A percentile compares a stretch with the other conserved stretches of the same genome.
Evolutionary conservation across 2,888 invertebrate species (phyloP).

Genomic region (Nemapogon koenigi): DNA sequence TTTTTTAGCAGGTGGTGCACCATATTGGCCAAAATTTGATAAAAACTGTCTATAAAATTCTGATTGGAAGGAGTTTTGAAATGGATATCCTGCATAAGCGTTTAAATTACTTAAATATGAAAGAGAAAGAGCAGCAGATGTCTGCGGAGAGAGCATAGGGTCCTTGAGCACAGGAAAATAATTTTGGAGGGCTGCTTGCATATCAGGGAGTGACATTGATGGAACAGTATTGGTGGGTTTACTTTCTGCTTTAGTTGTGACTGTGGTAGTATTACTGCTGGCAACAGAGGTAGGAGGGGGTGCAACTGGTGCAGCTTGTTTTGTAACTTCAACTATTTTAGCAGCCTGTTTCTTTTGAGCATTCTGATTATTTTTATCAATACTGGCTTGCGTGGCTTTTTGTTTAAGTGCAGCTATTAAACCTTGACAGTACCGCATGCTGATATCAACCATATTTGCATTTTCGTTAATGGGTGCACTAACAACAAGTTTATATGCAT

Average conservation of each 20-base stretch:
- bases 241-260: slow-evolving; percentile 24
- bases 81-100: slow-evolving; percentile 34
- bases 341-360: slow-evolving; percentile 40
- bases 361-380: slow-evolving; percentile 37
- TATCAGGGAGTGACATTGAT: slow-evolving; percentile 33
- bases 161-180: slow-evolving; percentile 46
- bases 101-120: slow-evolving; percentile 43
- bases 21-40: slow-evolving; percentile 34
- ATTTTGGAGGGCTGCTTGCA: slow-evolving; percentile 43
- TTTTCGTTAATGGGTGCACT: slow-evolving; percentile 68
- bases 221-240: not conserved
- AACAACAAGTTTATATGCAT: slow-evolving; percentile 72
- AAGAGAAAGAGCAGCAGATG: slow-evolving; percentile 41
- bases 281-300: slow-evolving; percentile 16
- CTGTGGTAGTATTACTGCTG: slow-evolving; percentile 19
- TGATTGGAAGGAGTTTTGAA: slow-evolving; percentile 39
- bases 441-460: slow-evolving; percentile 69
- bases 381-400: slow-evolving; percentile 43
- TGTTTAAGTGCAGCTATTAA: slow-evolving; percentile 65
- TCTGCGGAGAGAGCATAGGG: slow-evolving; percentile 37
- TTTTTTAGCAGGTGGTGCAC: slow-evolving; percentile 39
- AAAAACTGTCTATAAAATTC: slow-evolving; percentile 50
- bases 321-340: slow-evolving; percentile 22
- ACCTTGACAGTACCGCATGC: slow-evolving; percentile 74
- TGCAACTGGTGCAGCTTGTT: slow-evolving; percentile 21